A percentile compares a stretch with the other conserved stretches of the same genome.
Evolutionary conservation across 2,888 invertebrate genomes (phyloP).

Genomic region (Phalera bucephala): DNA sequence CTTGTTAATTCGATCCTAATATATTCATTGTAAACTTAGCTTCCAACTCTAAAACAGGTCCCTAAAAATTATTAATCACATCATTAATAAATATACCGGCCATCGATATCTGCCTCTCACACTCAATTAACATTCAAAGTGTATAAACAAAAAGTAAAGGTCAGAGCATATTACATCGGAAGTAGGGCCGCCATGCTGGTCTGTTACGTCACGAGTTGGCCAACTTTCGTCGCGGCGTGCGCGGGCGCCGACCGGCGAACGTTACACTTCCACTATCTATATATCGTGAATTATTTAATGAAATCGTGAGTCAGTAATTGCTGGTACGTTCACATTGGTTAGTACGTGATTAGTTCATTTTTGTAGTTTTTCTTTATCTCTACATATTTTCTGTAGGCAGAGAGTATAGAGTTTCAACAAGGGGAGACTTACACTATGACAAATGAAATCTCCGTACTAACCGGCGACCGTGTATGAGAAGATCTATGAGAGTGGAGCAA

Average conservation of each 20-base stretch:
- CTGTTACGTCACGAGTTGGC: slow-evolving; percentile 38
- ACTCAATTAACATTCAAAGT: slow-evolving; percentile 25
- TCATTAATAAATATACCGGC: too few species aligned
- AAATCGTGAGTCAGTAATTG: slow-evolving; percentile 19
- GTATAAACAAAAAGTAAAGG: slow-evolving; percentile 19
- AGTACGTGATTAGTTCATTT: neutral
- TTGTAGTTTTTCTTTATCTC: neutral
- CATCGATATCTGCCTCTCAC: neutral
- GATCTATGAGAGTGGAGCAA: too few species aligned
- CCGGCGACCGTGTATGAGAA: too few species aligned
- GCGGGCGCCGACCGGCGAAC: neutral
- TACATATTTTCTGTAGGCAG: too few species aligned
- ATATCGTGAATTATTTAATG: neutral
- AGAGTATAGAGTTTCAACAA: too few species aligned
- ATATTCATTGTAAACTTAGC: too few species aligned
- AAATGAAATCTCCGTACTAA: too few species aligned
- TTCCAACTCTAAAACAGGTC: too few species aligned
- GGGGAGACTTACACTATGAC: too few species aligned
- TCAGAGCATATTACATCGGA: slow-evolving; percentile 34
- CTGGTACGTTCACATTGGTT: neutral
- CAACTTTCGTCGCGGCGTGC: slow-evolving; percentile 38
- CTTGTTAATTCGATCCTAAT: too few species aligned
- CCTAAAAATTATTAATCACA: too few species aligned
- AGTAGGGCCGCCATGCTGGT: slow-evolving; percentile 30
- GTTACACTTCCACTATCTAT: slow-evolving; percentile 4